These are phyloP conservation scores for Epicauta chinensis DNA, from an alignment of 1,140 invertebrate species.

Conservation along the genomic window DNA sequence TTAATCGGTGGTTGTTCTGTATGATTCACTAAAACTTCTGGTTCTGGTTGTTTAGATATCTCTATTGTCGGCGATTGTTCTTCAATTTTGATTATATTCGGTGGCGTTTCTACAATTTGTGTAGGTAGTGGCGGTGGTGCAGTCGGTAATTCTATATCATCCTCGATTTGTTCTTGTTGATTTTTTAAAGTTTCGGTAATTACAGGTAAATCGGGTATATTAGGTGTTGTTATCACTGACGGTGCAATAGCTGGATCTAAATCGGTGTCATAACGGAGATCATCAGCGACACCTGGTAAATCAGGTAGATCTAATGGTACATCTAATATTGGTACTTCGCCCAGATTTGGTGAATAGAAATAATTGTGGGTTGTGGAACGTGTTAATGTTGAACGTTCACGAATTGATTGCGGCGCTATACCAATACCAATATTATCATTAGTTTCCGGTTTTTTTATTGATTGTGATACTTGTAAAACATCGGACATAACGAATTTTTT, in stretches of 20 bases:
- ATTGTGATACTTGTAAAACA: constrained; percentile 41
- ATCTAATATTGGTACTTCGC: constrained; percentile 80
- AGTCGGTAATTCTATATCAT: constrained; percentile 42
- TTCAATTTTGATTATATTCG: not conserved
- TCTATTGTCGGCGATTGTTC: too few relatives aligned
- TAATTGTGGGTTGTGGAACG: constrained; percentile 65
- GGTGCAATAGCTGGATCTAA: constrained; percentile 67
- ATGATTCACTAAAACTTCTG: not conserved
- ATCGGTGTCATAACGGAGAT: constrained; percentile 67
- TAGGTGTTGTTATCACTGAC: constrained; percentile 57
- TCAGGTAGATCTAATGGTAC: constrained; percentile 84
- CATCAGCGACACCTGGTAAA: constrained; percentile 81
- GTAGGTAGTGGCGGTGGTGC: not conserved
- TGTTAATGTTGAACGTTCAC: constrained; percentile 59
- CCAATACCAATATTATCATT: constrained; percentile 41
- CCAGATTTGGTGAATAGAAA: constrained; percentile 78
- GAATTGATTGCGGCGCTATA: constrained; percentile 75
- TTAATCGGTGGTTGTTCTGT: not conserved
- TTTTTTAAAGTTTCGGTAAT: not conserved
- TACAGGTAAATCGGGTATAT: constrained; percentile 34
- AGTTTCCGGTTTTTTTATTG: constrained; percentile 36
- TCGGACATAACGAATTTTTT: constrained; percentile 54
- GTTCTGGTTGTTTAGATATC: too few relatives aligned
- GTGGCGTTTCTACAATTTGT: not conserved
- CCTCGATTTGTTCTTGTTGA: constrained; percentile 11